These are phyloP conservation scores for Parasteatoda lunata DNA, from an alignment of 2,888 invertebrate species.

Conservation along the genomic window DNA sequence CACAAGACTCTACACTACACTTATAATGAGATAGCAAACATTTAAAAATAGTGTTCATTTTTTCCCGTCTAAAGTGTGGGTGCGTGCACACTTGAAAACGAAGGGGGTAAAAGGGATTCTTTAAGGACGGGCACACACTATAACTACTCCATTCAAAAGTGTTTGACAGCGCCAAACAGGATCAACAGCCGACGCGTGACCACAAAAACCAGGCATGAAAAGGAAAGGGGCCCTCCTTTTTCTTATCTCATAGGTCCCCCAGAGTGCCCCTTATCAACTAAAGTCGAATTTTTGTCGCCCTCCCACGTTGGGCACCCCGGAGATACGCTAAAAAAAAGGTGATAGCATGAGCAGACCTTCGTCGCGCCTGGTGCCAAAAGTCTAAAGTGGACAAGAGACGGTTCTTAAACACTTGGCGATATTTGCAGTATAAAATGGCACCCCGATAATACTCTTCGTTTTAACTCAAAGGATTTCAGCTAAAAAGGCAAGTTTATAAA, in stretches of 20 bases:
- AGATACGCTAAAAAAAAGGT: constrained; percentile 9
- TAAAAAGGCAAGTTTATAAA: too few relatives aligned
- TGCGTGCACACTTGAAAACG: neutral
- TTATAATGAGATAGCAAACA: too few relatives aligned
- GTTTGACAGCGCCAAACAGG: constrained; percentile 51
- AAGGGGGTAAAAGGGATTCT: neutral
- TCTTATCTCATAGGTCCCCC: constrained; percentile 8
- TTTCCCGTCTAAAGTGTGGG: too few relatives aligned
- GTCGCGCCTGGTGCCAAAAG: constrained; percentile 32
- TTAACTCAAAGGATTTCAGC: too few relatives aligned
- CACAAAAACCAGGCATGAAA: constrained; percentile 7
- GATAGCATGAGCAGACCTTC: neutral
- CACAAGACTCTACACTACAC: too few relatives aligned
- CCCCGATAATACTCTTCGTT: neutral
- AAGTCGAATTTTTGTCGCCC: neutral
- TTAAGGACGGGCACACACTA: neutral
- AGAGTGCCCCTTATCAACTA: constrained; percentile 18
- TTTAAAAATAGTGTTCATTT: too few relatives aligned
- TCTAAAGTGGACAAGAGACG: constrained; percentile 39
- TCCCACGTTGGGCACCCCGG: constrained; percentile 44
- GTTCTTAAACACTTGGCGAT: neutral
- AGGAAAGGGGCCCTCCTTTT: neutral
- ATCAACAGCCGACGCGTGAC: constrained; percentile 43
- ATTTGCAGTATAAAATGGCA: neutral
- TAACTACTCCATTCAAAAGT: constrained; percentile 16